A percentile compares a stretch with the other conserved stretches of the same genome.
phyloP scores from a whole-genome alignment of 2,113 vertebrate genomes.

The Sitta europaea region DNA sequence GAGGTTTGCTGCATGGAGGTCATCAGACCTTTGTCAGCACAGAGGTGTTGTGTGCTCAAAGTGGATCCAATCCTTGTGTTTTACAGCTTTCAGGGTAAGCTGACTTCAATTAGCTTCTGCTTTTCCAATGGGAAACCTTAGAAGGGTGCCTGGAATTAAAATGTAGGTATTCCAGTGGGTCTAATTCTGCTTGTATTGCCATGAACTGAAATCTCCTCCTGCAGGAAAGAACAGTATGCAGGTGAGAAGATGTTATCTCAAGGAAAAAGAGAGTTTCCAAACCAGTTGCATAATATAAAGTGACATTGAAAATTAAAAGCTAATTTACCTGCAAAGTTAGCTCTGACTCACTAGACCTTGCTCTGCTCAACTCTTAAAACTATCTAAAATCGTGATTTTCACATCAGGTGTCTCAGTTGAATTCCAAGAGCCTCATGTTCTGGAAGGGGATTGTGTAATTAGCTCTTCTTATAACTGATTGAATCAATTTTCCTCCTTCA shows the following conservation, averaged over 20 bases:
- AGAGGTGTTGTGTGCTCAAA: neutral
- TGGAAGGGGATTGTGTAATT: neutral
- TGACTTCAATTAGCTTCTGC: neutral
- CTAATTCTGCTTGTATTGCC: neutral
- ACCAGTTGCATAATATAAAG: neutral
- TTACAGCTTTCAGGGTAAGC: neutral
- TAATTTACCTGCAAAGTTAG: neutral
- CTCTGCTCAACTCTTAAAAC: neutral
- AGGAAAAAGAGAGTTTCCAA: neutral
- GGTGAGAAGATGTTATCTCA: neutral
- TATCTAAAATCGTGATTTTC: neutral
- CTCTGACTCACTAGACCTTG: neutral
- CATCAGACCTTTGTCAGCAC: neutral
- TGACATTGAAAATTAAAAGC: neutral
- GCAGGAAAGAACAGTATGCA: neutral
- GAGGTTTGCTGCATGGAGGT: neutral
- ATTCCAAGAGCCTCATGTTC: neutral
- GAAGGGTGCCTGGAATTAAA: neutral
- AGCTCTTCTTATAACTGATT: neutral
- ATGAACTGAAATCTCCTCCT: neutral
- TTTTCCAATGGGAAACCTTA: neutral
- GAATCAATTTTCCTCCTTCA: slow-evolving; percentile 1
- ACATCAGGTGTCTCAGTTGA: neutral
- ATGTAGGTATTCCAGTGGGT: neutral
- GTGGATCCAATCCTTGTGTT: neutral